Evolutionary conservation across 2,888 invertebrate species (phyloP), one percentile per base, ranked within the genome.

Genomic region (Mythimna vitellina): DNA sequence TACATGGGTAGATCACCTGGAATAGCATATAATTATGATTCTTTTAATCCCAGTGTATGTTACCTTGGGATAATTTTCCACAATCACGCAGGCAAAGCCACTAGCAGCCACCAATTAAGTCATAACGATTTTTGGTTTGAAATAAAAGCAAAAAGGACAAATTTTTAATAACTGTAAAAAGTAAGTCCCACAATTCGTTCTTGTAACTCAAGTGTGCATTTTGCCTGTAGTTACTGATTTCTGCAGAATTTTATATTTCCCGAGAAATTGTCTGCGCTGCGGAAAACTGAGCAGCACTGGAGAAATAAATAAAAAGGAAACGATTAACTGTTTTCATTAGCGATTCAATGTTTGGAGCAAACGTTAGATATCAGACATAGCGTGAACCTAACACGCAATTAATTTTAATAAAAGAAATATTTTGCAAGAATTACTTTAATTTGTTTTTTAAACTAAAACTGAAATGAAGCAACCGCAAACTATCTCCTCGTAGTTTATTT

Each of bases 371-470:
- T 54, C 53, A 35, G 25, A 14, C 32, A 12, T 9, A 25, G 20
- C 14, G 22, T 46, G 35, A n/a, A 32, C 22, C 7, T 42, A n/a
- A 25, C 76, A 76, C 17, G 6, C 56, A 20, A 62, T 63, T 49
- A 5, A 46, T 63, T 71, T 61, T 25, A 46, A 29, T 20, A 62
- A 62, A 22, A 61, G n/a, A 42, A 10, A 42, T 7, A 9, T 56
- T 17, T 42, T 42, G n/a, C 32, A 32, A 25, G 35, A 49, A 25
- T 42, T 42, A 14, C 1, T 62, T 78, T 35, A 7, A 64, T 49
- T 38, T 65, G 49, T 79, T 79, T 46, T 46, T 53, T 22, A 38
- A 79, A 65, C 49, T n/a, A 54, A 70, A 56, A 58, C 20, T 20
- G 29, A 76, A 38, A 49, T 9, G 46, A 79, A 53, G 65, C 46